Evolutionary conservation across 1,140 invertebrate species (phyloP).

Genomic region (Eupristina koningsbergeri): DNA sequence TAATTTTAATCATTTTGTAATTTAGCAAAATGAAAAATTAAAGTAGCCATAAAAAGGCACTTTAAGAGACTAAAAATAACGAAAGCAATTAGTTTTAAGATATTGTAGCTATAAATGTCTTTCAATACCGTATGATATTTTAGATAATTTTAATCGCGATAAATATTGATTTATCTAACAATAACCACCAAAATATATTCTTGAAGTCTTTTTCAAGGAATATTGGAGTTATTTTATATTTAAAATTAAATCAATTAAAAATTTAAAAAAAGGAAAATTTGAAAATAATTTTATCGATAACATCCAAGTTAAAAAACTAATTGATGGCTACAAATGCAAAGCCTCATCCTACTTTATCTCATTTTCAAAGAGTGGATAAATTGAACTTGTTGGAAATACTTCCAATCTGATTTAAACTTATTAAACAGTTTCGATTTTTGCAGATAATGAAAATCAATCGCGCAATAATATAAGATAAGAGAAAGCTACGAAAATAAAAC

Average conservation of each 20-base stretch:
- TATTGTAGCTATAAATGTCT: too few species aligned
- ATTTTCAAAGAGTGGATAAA: not conserved
- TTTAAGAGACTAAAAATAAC: not conserved
- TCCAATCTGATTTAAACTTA: slow-evolving; percentile 13
- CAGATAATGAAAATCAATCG: not conserved
- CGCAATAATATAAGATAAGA: not conserved
- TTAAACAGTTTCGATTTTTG: slow-evolving; percentile 23
- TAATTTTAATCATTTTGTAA: not conserved
- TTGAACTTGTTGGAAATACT: not conserved
- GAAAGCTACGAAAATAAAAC: not conserved
- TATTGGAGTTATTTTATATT: not conserved
- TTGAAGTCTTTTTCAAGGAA: not conserved
- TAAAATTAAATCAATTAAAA: not conserved
- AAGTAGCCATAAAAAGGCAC: not conserved
- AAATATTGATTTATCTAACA: not conserved
- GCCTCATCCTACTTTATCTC: not conserved
- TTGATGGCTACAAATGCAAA: not conserved
- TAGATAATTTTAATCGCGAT: not conserved
- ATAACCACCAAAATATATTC: not conserved
- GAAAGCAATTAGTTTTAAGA: not conserved
- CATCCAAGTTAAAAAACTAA: not conserved
- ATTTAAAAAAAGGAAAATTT: not conserved
- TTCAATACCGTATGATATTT: too few species aligned
- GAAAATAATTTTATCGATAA: not conserved
- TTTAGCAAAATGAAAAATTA: not conserved